Percentiles rank a stretch among this genome's conserved stretches.
These are phyloP conservation scores for Dryoscopus gambensis DNA, from an alignment of 2,113 vertebrate species.

Conservation along the genomic window DNA sequence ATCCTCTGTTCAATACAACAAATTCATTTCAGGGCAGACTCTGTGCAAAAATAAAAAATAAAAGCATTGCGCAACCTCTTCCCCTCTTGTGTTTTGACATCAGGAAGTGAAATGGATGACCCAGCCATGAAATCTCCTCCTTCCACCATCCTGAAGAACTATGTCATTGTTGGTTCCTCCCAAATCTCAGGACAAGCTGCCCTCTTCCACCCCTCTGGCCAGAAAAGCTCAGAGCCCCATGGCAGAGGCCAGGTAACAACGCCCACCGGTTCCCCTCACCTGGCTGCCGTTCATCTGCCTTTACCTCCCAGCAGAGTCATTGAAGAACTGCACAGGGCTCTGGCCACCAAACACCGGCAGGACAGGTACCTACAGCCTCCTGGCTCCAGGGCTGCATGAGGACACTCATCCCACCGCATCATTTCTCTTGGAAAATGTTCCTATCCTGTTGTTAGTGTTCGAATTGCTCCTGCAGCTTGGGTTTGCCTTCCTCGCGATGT, in stretches of 20 bases:
- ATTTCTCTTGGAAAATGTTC: not conserved
- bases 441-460: not conserved
- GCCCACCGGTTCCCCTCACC: slow-evolving; percentile 87
- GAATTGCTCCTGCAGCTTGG: not conserved
- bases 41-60: not conserved
- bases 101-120: slow-evolving; percentile 64
- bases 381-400: not conserved
- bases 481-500: not conserved
- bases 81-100: not conserved
- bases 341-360: slow-evolving; percentile 94
- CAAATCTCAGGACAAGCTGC: slow-evolving; percentile 77
- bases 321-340: slow-evolving; percentile 91
- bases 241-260: slow-evolving; percentile 83
- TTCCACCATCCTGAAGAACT: slow-evolving; percentile 78
- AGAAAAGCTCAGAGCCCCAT: slow-evolving; percentile 68
- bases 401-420: not conserved
- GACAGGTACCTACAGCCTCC: slow-evolving; percentile 80
- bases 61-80: not conserved
- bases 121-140: slow-evolving; percentile 78
- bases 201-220: slow-evolving; percentile 71
- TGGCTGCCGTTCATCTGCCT: slow-evolving; percentile 80
- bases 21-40: not conserved
- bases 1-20: not conserved
- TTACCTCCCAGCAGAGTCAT: slow-evolving; percentile 95
- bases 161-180: slow-evolving; percentile 65